Conservation (phyloP, 2,797 vertebrate species). For the Thripadectes ignobilis region DNA sequence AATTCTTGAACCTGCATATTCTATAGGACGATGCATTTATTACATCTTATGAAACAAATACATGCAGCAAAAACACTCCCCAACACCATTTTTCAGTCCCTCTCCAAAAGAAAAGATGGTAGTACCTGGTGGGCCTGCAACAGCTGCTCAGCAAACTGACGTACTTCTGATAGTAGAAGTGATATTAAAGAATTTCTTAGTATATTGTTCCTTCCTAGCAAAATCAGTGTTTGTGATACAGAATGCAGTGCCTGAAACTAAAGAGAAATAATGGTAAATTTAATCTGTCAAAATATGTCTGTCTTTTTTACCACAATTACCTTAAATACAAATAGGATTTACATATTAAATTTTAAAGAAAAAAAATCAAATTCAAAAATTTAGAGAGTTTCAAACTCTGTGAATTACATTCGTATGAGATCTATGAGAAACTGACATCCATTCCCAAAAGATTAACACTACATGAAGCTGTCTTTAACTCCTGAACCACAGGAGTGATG, state of each 20-base stretch:
- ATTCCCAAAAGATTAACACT: neutral
- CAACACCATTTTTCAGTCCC: neutral
- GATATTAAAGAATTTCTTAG: slow-evolving; percentile 78
- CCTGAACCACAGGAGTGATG: neutral
- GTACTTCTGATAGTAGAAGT: slow-evolving; percentile 81
- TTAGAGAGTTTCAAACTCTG: neutral
- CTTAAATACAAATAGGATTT: neutral
- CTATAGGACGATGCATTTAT: neutral
- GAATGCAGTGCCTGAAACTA: slow-evolving; percentile 79
- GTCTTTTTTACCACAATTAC: neutral
- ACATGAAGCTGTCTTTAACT: neutral
- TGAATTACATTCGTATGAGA: neutral
- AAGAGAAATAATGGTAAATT: slow-evolving; percentile 35
- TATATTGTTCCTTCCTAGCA: slow-evolving; percentile 79
- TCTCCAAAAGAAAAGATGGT: neutral
- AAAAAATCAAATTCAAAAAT: neutral
- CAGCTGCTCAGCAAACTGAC: slow-evolving; percentile 78
- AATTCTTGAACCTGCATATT: neutral
- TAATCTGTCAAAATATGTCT: neutral
- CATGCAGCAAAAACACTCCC: neutral
- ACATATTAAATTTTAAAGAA: neutral
- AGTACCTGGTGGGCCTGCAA: slow-evolving; percentile 81
- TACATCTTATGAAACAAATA: neutral
- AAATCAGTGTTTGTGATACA: slow-evolving; percentile 75
- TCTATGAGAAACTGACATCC: neutral